Conservation (phyloP, 2,797 vertebrate species). For the Pantherophis alleghaniensis region DNA sequence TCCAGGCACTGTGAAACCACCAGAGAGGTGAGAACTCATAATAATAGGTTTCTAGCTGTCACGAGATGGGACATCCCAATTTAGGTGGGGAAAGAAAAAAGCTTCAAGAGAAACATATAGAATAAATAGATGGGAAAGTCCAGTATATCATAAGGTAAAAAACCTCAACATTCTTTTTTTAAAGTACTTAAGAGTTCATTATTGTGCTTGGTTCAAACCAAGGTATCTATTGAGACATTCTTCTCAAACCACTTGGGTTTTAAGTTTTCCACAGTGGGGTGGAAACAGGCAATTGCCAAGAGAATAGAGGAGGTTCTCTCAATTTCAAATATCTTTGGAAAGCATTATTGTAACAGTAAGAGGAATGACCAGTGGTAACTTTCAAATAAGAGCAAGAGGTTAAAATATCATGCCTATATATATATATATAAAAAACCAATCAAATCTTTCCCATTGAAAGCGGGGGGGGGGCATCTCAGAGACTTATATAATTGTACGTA, state of each 20-base stretch:
- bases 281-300: background rate
- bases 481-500: background rate
- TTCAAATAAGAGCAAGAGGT: background rate
- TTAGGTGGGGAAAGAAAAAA: conserved; percentile 27
- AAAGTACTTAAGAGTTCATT: conserved; percentile 16
- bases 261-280: conserved; percentile 1
- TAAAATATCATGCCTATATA: background rate
- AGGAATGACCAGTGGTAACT: background rate
- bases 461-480: background rate
- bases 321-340: background rate
- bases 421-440: background rate
- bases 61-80: conserved; percentile 26
- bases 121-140: background rate
- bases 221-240: conserved; percentile 17
- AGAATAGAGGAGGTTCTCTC: background rate
- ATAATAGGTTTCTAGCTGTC: conserved; percentile 44
- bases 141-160: background rate
- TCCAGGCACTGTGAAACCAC: conserved; percentile 14
- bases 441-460: background rate
- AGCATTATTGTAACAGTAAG: background rate
- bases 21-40: conserved; percentile 9
- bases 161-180: conserved; percentile 23
- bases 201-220: conserved; percentile 17
- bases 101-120: background rate
- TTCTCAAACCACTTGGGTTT: conserved; percentile 17